phyloP scores from a whole-genome alignment of 2,113 vertebrate genomes.

The Charadrius vociferus region DNA sequence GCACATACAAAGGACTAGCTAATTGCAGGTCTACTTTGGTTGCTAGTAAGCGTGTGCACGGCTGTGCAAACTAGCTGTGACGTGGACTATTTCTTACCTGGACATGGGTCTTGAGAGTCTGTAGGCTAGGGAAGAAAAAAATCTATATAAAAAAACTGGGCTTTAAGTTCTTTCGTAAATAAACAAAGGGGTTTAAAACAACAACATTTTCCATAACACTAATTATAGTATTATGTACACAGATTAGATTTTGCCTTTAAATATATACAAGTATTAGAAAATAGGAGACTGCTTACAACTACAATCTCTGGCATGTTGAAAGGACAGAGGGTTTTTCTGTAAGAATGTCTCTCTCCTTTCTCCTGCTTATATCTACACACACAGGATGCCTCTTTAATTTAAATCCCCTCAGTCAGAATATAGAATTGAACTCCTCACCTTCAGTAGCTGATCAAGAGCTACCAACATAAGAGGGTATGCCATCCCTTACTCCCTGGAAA shows the following conservation, averaged over 20 bases:
- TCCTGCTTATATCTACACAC: background rate
- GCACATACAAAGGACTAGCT: background rate
- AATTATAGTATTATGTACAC: background rate
- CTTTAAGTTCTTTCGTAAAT: background rate
- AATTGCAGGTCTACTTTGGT: background rate
- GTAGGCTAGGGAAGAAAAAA: background rate
- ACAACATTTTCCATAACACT: background rate
- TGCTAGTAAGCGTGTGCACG: background rate
- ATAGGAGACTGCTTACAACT: background rate
- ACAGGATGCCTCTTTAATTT: background rate
- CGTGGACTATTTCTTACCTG: background rate
- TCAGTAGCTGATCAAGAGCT: background rate
- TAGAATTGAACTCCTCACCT: background rate
- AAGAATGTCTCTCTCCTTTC: background rate
- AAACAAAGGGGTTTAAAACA: background rate
- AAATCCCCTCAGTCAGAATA: background rate
- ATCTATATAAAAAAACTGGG: rapidly evolving
- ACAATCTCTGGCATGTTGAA: background rate
- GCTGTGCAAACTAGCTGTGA: background rate
- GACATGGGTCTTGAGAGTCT: background rate
- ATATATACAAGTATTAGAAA: background rate
- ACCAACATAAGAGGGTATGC: background rate
- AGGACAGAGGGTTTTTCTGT: background rate
- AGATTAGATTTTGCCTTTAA: background rate
- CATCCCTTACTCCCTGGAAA: background rate